These are phyloP conservation scores for Heliconius aoede DNA, from an alignment of 2,888 invertebrate genomes.

Conservation along the genomic window DNA sequence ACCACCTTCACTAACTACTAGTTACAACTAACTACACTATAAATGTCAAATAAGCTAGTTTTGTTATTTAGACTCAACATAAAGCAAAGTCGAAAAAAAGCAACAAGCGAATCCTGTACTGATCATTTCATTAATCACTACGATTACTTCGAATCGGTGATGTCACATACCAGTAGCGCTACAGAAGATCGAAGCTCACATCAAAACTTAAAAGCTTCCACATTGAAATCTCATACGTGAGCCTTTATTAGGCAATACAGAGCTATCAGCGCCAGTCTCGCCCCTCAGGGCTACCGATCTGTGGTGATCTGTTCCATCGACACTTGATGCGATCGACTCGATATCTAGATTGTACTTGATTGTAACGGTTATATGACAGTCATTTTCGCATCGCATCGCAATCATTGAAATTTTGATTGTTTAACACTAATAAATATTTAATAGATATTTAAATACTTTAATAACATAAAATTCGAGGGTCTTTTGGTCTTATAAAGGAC, in stretches of 20 bases:
- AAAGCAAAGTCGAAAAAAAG: background rate
- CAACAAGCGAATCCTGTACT: background rate
- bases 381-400: background rate
- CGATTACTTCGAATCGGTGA: slow-evolving; percentile 14
- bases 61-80: background rate
- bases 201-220: slow-evolving; percentile 52
- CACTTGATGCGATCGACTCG: slow-evolving; percentile 2
- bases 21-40: too few species aligned
- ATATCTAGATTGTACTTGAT: background rate
- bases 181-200: slow-evolving; percentile 46
- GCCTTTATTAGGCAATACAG: slow-evolving; percentile 70
- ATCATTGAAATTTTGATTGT: background rate
- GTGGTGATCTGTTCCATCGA: slow-evolving; percentile 30
- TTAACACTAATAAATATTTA: background rate
- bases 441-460: background rate
- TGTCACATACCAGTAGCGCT: slow-evolving; percentile 40
- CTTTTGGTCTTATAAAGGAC: too few species aligned
- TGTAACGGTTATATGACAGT: background rate
- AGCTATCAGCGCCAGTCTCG: slow-evolving; percentile 53
- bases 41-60: too few species aligned
- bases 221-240: slow-evolving; percentile 71
- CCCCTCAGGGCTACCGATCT: slow-evolving; percentile 42
- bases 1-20: too few species aligned
- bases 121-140: slow-evolving; percentile 12
- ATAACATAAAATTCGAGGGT: too few species aligned